Percentiles rank a stretch among this genome's conserved stretches.
These are phyloP conservation scores for Coremacera marginata DNA, from an alignment of 2,888 invertebrate genomes.

Conservation along the genomic window DNA sequence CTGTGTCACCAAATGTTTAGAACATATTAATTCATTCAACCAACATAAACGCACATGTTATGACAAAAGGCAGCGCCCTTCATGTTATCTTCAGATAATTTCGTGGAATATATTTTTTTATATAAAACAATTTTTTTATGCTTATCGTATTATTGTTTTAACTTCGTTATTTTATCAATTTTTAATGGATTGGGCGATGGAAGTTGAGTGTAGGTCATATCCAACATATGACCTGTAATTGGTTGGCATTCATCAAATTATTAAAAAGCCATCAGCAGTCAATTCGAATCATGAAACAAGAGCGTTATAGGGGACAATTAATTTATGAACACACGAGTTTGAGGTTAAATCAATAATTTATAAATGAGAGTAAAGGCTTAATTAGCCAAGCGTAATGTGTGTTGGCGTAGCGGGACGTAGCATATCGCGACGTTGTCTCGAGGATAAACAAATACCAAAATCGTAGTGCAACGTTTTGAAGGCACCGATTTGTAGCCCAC, in stretches of 20 bases:
- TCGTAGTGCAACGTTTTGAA: too few relatives aligned
- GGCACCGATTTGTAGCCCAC: too few relatives aligned
- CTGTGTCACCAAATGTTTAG: too few relatives aligned
- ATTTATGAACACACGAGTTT: conserved; percentile 6
- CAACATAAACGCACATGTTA: not conserved
- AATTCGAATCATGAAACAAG: not conserved
- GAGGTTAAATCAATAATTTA: not conserved
- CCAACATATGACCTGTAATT: not conserved
- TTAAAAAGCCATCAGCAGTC: conserved; percentile 20
- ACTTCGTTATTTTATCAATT: not conserved
- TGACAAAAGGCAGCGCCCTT: not conserved
- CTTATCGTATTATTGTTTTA: not conserved
- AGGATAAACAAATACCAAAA: too few relatives aligned
- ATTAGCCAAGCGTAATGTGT: too few relatives aligned
- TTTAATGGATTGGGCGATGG: not conserved
- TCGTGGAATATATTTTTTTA: not conserved
- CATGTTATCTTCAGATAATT: not conserved
- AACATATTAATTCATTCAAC: not conserved
- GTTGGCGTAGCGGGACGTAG: too few relatives aligned
- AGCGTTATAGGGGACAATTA: not conserved
- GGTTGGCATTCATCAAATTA: conserved; percentile 14
- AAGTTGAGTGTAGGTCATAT: too few relatives aligned
- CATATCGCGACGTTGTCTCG: too few relatives aligned
- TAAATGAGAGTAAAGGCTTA: not conserved
- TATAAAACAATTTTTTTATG: not conserved